phyloP scores from a whole-genome alignment of 2,113 vertebrate species.

The Cyrtonyx montezumae region DNA sequence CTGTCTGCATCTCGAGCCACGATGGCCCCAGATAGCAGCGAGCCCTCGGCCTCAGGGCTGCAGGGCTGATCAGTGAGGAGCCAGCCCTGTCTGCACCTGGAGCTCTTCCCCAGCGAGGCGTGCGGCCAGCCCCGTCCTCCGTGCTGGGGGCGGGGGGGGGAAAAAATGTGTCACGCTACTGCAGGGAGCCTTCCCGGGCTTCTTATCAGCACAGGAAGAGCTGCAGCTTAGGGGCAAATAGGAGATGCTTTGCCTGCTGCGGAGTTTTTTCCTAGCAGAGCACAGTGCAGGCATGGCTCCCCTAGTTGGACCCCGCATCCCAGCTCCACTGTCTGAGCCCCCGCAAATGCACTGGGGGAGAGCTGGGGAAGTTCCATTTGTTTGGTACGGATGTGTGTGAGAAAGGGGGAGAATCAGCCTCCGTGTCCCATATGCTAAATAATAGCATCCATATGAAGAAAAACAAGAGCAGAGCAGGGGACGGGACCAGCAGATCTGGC shows the following conservation, averaged over 20 bases:
- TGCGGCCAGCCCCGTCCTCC: neutral
- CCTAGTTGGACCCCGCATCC: neutral
- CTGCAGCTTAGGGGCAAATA: slow-evolving; percentile 47
- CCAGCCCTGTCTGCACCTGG: neutral
- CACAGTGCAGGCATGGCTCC: neutral
- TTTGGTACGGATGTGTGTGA: rapidly evolving
- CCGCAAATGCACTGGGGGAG: rapidly evolving
- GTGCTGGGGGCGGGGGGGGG: neutral
- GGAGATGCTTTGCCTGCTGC: slow-evolving; percentile 54
- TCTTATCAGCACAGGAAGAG: slow-evolving; percentile 64
- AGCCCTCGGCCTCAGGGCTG: neutral
- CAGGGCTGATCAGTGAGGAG: slow-evolving; percentile 19
- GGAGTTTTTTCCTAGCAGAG: slow-evolving; percentile 43
- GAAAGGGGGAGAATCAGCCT: neutral
- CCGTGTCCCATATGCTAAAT: neutral
- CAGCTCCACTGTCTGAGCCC: neutral
- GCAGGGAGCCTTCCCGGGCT: slow-evolving; percentile 17
- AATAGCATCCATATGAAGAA: neutral
- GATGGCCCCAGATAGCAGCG: neutral
- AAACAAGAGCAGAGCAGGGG: neutral
- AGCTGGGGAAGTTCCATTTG: neutral
- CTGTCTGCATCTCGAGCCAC: slow-evolving; percentile 20
- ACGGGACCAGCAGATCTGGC: neutral
- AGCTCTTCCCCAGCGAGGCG: neutral
- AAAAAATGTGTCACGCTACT: neutral